phyloP scores from a whole-genome alignment of 2,797 vertebrate genomes.

The Arnoldichthys spilopterus region DNA sequence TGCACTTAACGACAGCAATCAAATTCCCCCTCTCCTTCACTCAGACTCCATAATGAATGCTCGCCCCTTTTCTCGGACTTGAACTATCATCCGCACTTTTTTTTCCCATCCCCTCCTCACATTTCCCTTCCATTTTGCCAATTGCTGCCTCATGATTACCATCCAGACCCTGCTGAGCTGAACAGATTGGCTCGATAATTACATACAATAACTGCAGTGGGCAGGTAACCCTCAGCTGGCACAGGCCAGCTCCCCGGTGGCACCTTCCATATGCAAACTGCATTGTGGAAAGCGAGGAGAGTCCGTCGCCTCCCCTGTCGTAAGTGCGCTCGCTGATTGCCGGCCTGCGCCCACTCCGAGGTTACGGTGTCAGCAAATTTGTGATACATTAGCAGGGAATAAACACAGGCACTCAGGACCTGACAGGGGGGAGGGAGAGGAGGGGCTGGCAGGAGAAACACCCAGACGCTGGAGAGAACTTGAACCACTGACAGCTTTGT shows the following conservation, averaged over 20 bases:
- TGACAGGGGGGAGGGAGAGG: constrained; percentile 68
- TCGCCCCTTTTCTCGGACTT: constrained; percentile 64
- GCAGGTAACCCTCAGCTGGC: constrained; percentile 94
- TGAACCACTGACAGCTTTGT: constrained; percentile 43
- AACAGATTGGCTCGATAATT: constrained; percentile 99
- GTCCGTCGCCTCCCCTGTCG: constrained; percentile 78
- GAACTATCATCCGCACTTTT: constrained; percentile 63
- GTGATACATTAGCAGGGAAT: constrained; percentile 89
- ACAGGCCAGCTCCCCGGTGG: constrained; percentile 88
- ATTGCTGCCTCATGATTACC: constrained; percentile 94
- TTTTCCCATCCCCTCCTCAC: constrained; percentile 51
- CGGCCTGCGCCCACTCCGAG: constrained; percentile 82
- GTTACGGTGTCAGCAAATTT: constrained; percentile 88
- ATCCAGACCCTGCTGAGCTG: constrained; percentile 92
- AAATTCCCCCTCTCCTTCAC: constrained; percentile 58
- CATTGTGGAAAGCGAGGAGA: constrained; percentile 83
- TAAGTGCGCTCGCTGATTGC: constrained; percentile 78
- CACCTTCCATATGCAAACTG: constrained; percentile 91
- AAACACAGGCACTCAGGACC: constrained; percentile 86
- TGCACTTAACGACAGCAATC: constrained; percentile 68
- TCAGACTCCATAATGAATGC: constrained; percentile 63
- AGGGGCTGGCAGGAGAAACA: constrained; percentile 41
- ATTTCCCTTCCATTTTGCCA: constrained; percentile 80
- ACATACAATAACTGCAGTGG: constrained; percentile 94
- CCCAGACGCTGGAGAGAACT: constrained; percentile 31